Conservation (phyloP, 2,888 invertebrate genomes). For the Phytoseiulus persimilis region DNA sequence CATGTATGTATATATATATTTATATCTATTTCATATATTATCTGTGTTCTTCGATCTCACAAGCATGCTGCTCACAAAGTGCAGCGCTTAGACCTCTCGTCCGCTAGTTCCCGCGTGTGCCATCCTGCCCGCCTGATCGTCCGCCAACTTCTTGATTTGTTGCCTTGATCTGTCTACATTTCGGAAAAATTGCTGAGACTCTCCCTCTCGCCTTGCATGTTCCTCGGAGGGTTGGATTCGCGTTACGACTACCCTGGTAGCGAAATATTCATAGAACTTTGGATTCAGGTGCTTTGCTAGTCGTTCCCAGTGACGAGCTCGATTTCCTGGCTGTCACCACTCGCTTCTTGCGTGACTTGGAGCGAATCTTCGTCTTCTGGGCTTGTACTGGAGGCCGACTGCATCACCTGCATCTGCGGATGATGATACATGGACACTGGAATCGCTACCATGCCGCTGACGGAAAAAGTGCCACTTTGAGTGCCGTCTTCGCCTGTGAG, state of each 20-base stretch:
- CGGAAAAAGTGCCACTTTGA: conserved; percentile 51
- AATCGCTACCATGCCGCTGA: conserved; percentile 87
- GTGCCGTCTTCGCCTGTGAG: conserved; percentile 86
- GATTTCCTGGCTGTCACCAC: conserved; percentile 14
- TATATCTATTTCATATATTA: conserved; percentile 11
- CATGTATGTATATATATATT: conserved; percentile 10
- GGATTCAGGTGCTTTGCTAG: neutral
- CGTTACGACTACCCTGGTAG: conserved; percentile 33
- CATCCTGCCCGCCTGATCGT: too few species aligned
- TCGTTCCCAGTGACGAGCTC: conserved; percentile 20
- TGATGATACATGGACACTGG: conserved; percentile 88
- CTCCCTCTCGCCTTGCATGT: neutral
- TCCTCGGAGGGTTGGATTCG: neutral
- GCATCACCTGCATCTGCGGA: conserved; percentile 23
- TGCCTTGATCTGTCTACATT: neutral
- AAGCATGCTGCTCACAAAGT: neutral
- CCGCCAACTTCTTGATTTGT: too few species aligned
- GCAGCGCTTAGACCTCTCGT: too few species aligned
- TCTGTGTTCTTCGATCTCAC: neutral
- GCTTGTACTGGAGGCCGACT: neutral
- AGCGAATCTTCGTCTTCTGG: conserved; percentile 7
- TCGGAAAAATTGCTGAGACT: neutral
- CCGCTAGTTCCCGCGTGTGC: neutral
- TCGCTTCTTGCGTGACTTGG: neutral
- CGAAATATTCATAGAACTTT: conserved; percentile 19